Evolutionary conservation across 2,113 vertebrate genomes (phyloP), one percentile per base, ranked within the genome.

Genomic region (Oncorhynchus gorbuscha): DNA sequence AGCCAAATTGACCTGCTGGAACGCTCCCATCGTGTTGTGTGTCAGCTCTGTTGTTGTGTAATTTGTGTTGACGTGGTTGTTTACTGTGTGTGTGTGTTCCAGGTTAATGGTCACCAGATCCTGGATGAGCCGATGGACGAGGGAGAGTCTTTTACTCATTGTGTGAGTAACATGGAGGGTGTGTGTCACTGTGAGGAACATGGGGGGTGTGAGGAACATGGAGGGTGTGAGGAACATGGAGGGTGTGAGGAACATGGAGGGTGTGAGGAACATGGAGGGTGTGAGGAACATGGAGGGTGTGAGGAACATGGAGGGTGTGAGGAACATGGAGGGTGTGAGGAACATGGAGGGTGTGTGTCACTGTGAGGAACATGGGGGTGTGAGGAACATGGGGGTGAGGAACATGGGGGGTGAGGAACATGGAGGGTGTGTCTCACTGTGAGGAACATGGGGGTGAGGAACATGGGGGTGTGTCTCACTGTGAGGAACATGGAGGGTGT

Each of bases 101-200:
- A 99, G 97, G 88, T 98, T 89, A 97, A 98, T 94, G 96, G 94
- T 91, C 93, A 96, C 94, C 95, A 96, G 94, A 95, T 96, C 92
- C 93, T 95, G 92, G 97, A 97, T 80, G 97, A 98, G 88, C 96
- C 96, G 61, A 99, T 98, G 97, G 97, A 98, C 87, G 96, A 98
- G 87, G 96, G 93, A 87, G 95, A 97, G 88, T 91, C 95, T 72
- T 94, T 95, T 93, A 94, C 95, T 74, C 95, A 95, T 90, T 94
- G 93, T 35, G 97, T 99, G 91, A 97, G 96, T 96, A 92, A 58
- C 7, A 22, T 22, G 3, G 2, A 26, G 70, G 80, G 80, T 69
- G 61, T 75, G 12, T 39, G 35, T 39, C 51, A 72, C 18, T 75
- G 28, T 66, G 65, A 76, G 58, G 6, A 35, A 35, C 35, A 35